A percentile compares a stretch with the other conserved stretches of the same genome.
phyloP scores from a whole-genome alignment of 30 jellyfish, hydroid and myxozoan species.

The Aurelia aurita region DNA sequence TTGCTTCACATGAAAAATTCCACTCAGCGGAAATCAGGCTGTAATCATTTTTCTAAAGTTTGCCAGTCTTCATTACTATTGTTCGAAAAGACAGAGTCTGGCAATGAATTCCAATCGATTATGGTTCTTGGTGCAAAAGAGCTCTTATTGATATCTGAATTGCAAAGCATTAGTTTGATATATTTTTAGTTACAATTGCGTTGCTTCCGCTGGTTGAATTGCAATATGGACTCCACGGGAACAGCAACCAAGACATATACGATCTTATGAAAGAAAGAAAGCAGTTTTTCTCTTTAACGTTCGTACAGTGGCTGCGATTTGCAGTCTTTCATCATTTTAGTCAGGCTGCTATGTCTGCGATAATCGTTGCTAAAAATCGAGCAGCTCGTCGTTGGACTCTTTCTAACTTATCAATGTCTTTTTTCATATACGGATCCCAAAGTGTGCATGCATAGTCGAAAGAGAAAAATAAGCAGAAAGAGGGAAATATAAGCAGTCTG shows the following conservation, averaged over 20 bases:
- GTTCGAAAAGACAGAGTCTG: too few relatives aligned
- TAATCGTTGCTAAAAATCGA: neutral
- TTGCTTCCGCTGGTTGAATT: too few relatives aligned
- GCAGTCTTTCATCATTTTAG: neutral
- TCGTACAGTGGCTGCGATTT: neutral
- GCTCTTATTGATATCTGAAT: too few relatives aligned
- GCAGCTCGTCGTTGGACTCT: too few relatives aligned
- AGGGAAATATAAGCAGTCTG: neutral
- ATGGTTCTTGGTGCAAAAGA: too few relatives aligned
- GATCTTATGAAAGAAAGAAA: neutral
- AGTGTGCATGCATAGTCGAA: neutral
- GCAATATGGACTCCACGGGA: conserved; percentile 1
- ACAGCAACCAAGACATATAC: neutral
- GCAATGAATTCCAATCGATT: too few relatives aligned
- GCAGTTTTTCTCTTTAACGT: neutral
- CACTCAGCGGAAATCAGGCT: too few relatives aligned
- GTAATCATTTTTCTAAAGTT: too few relatives aligned
- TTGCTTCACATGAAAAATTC: too few relatives aligned
- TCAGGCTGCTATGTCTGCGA: neutral
- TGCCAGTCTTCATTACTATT: too few relatives aligned
- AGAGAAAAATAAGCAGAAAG: neutral
- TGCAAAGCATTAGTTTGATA: too few relatives aligned
- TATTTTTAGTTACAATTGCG: too few relatives aligned
- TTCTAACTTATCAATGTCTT: neutral
- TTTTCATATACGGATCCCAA: neutral